A percentile compares a stretch with the other conserved stretches of the same genome.
Evolutionary conservation across 2,113 vertebrate species (phyloP).

Genomic region (Amblyornis subalaris): DNA sequence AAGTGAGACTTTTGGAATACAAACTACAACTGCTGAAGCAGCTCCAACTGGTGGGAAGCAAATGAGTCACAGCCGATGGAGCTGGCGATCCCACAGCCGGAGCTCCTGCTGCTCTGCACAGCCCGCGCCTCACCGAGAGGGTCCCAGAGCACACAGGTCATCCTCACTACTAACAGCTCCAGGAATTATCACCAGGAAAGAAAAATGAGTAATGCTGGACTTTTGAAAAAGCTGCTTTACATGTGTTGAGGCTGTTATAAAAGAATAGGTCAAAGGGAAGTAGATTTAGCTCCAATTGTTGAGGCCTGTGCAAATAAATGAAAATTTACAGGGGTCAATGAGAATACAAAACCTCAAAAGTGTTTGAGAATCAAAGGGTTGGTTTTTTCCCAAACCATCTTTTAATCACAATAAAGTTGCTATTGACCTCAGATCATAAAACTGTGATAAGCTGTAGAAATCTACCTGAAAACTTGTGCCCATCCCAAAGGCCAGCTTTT

Average conservation of each 20-base stretch:
- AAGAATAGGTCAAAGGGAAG: neutral
- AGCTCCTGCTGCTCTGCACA: neutral
- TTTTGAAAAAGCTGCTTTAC: neutral
- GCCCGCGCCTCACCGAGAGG: neutral
- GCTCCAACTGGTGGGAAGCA: neutral
- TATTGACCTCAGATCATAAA: neutral
- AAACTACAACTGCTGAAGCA: neutral
- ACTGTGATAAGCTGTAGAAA: neutral
- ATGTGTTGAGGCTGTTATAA: neutral
- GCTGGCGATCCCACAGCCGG: neutral
- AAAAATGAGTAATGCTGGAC: neutral
- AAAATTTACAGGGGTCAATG: neutral
- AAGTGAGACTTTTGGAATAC: neutral
- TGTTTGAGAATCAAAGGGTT: neutral
- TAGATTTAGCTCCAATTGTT: neutral
- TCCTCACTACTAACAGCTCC: neutral
- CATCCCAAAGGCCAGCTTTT: neutral
- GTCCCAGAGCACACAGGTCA: neutral
- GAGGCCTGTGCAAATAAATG: neutral
- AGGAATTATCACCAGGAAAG: neutral
- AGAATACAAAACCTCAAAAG: neutral
- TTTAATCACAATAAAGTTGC: neutral
- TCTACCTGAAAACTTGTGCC: fast-evolving
- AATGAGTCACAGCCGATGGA: neutral
- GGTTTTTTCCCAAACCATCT: neutral